Base-by-base conservation (phyloP, 2,113 vertebrate species). In the Leptodactylus fuscus region DNA sequence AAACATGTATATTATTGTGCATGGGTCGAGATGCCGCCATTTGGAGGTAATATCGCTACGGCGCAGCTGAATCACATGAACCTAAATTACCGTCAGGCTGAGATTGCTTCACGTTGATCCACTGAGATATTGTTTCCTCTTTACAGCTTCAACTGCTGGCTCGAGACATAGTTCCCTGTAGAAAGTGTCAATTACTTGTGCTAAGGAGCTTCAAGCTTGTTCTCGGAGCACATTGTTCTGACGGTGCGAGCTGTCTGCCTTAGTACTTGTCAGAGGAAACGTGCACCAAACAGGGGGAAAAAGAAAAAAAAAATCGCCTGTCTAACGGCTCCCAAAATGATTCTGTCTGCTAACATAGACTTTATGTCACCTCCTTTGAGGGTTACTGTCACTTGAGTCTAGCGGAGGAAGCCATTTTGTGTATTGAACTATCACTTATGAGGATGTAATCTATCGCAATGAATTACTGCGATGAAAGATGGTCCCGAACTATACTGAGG, bases 151-250 rank as follows among this genome's bases (percentile, higher is more conserved):
- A 29, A 24, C 81, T 41, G 67, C 81, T 58, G 49, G 48, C 34
- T 58, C 27, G 49, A 55, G 71, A 55, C 81, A 36, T 20, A 24
- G 34, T 83, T 73, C 49, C 69, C 81, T 38, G 69, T 83, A 73
- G 81, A 73, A 83, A 44, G 69, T 83, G 81, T 58, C 81, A 83
- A 83, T 83, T 83, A 83, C 51, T 74, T 74, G 81, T 55, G 49
- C 69, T 73, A 41, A 71, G 65, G 65, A 69, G 13, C 81, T 11
- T 44, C 32, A 20, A 12, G 49, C 60, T 53, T 73, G 32, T 44
- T 83, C 69, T 55, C 48, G 34, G 69, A 38, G 81, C 34, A 20
- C 13, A 29, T 70, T 58, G 81, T 65, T 71, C 44, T 22, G 27
- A 41, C 1, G 8, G 1, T 32, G 55, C 41, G 51, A 34, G 41